These are phyloP conservation scores for Selene dorsalis DNA, from an alignment of 2,797 vertebrate species.

Conservation along the genomic window DNA sequence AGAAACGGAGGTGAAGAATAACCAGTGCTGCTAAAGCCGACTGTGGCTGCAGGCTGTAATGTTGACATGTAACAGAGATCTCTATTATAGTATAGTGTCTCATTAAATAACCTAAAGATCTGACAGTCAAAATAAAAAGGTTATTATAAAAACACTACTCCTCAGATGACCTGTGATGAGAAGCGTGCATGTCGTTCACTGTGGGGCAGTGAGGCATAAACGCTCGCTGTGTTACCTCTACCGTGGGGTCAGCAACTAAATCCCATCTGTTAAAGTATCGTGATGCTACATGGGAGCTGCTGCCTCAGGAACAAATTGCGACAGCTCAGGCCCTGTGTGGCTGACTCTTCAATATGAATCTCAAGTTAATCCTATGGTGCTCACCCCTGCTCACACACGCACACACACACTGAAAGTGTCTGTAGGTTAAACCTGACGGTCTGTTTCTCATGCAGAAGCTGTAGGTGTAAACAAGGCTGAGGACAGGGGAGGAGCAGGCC, in stretches of 20 bases:
- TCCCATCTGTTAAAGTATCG: constrained; percentile 36
- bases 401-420: constrained; percentile 1
- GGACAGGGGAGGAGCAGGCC: constrained; percentile 7
- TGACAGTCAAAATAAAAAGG: constrained; percentile 18
- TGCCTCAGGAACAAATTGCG: constrained; percentile 47
- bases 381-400: not conserved
- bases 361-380: constrained; percentile 34
- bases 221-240: not conserved
- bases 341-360: constrained; percentile 52
- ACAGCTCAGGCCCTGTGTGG: constrained; percentile 45
- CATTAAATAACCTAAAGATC: constrained; percentile 3
- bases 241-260: constrained; percentile 33
- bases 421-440: constrained; percentile 50
- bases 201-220: not conserved
- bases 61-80: not conserved
- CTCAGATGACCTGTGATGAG: not conserved
- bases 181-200: not conserved
- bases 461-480: constrained; percentile 39
- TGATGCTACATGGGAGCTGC: constrained; percentile 15
- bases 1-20: constrained; percentile 28
- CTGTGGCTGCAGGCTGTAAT: constrained; percentile 21
- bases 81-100: not conserved
- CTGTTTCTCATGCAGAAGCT: constrained; percentile 55
- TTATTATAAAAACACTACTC: not conserved
- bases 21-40: not conserved